Conservation (phyloP, 2,113 vertebrate species). For the Tor tambroides region DNA sequence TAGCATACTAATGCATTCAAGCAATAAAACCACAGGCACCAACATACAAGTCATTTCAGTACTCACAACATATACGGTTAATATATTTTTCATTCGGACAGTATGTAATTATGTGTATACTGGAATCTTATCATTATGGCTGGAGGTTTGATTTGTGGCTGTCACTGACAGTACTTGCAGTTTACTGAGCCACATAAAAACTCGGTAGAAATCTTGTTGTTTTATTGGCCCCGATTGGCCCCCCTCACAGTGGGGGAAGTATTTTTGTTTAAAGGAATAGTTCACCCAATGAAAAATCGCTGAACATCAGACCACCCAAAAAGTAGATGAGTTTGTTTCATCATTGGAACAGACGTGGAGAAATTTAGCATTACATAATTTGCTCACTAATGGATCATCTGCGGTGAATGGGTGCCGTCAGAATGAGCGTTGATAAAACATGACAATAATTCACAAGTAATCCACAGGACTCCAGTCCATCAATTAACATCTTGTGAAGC, state of each 20-base stretch:
- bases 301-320: background rate
- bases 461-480: too few relatives aligned
- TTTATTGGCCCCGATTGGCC: background rate
- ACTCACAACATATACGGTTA: background rate
- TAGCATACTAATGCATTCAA: slow-evolving; percentile 27
- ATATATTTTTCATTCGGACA: background rate
- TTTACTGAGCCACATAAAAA: slow-evolving; percentile 26
- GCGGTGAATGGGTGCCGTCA: background rate
- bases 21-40: slow-evolving; percentile 28
- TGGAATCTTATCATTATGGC: slow-evolving; percentile 15
- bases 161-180: slow-evolving; percentile 3
- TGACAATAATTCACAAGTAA: too few relatives aligned
- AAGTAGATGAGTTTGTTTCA: background rate
- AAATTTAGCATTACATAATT: background rate
- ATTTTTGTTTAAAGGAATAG: background rate
- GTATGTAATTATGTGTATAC: slow-evolving; percentile 8
- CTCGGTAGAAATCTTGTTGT: background rate
- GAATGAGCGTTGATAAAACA: too few relatives aligned
- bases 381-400: background rate
- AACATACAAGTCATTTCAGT: background rate
- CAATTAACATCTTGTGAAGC: too few relatives aligned
- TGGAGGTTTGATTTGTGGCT: slow-evolving; percentile 34
- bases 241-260: too few relatives aligned
- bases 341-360: background rate
- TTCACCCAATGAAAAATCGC: too few relatives aligned